A percentile compares a stretch with the other conserved stretches of the same genome.
Conservation (phyloP, 2,113 vertebrate species). For the Galeopterus variegatus region DNA sequence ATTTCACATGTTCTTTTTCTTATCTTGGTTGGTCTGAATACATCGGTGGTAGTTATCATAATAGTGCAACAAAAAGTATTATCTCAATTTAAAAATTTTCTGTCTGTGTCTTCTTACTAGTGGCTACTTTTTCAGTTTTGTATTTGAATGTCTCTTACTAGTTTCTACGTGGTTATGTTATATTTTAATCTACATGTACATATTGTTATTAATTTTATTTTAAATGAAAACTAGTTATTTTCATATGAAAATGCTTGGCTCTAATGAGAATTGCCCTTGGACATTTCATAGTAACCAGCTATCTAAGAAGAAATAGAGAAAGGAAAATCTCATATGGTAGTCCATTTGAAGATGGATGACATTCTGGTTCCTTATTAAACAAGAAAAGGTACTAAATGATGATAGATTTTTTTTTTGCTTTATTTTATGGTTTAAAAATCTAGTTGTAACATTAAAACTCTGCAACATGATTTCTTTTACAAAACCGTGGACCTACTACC, state of each 20-base stretch:
- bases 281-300: conserved; percentile 40
- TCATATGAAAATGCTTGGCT: conserved; percentile 31
- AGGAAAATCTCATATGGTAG: not conserved
- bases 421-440: conserved; percentile 57
- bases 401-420: conserved; percentile 52
- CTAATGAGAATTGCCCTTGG: conserved; percentile 44
- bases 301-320: conserved; percentile 49
- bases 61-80: conserved; percentile 9
- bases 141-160: conserved; percentile 40
- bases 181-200: conserved; percentile 58
- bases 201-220: conserved; percentile 55
- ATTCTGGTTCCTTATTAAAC: conserved; percentile 34
- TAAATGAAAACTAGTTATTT: conserved; percentile 65
- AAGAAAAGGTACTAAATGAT: conserved; percentile 18
- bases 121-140: conserved; percentile 18
- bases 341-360: conserved; percentile 4
- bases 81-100: conserved; percentile 32
- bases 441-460: conserved; percentile 40
- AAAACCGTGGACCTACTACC: conserved; percentile 30
- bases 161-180: not conserved
- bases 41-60: conserved; percentile 7
- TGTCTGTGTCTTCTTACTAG: not conserved
- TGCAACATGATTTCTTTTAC: conserved; percentile 50
- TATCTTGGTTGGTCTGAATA: not conserved
- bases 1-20: conserved; percentile 9